Conservation (phyloP, 2,888 invertebrate genomes). For the Ectemnius lituratus region DNA sequence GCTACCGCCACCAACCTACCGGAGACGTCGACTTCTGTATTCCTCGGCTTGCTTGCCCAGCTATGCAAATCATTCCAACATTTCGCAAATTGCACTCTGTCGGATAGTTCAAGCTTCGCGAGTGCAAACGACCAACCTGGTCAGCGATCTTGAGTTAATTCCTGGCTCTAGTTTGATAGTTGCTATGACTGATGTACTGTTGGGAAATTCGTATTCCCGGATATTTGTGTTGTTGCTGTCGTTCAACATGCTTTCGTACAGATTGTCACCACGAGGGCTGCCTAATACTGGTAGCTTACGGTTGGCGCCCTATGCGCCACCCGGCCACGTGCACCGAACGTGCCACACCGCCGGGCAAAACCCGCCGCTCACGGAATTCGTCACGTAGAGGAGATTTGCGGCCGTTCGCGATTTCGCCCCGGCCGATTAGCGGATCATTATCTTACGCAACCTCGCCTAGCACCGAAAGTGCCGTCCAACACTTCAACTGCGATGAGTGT, state of each 20-base stretch:
- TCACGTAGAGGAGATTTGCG: slow-evolving; percentile 76
- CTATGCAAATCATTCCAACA: slow-evolving; percentile 3
- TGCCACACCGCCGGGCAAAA: slow-evolving; percentile 63
- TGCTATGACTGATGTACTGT: too few relatives aligned
- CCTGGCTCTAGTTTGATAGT: too few relatives aligned
- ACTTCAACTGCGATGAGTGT: background rate
- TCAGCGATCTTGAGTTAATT: too few relatives aligned
- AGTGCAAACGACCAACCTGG: too few relatives aligned
- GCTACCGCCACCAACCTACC: background rate
- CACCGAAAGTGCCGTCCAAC: background rate
- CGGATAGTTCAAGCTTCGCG: background rate
- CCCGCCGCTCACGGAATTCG: slow-evolving; percentile 70
- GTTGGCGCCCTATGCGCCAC: slow-evolving; percentile 24
- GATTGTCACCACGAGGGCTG: slow-evolving; percentile 5
- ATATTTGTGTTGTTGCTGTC: too few relatives aligned
- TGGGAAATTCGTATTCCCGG: too few relatives aligned
- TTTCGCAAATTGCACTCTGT: background rate
- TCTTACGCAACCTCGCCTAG: slow-evolving; percentile 37
- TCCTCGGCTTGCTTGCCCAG: slow-evolving; percentile 2
- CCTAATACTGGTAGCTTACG: slow-evolving; percentile 56
- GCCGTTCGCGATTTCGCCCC: slow-evolving; percentile 66
- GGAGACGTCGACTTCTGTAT: background rate
- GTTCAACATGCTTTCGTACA: too few relatives aligned
- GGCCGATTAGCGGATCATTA: slow-evolving; percentile 64
- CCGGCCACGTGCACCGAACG: slow-evolving; percentile 59